Evolutionary conservation across 2,888 invertebrate genomes (phyloP).

Genomic region (Philereme vetulata): DNA sequence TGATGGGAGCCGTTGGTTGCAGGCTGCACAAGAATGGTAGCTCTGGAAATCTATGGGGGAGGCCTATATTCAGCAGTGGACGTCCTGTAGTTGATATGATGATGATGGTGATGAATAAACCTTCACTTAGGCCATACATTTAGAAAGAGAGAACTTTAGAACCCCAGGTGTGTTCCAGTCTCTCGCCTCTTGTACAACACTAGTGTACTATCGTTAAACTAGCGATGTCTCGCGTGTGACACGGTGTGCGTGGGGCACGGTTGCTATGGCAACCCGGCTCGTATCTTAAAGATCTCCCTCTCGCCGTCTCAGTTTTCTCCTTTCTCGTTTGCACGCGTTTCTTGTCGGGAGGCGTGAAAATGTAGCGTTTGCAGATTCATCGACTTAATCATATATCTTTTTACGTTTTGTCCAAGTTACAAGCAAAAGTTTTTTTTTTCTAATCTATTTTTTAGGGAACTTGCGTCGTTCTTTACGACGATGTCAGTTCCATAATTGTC

Average conservation of each 20-base stretch:
- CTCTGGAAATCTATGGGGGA: too few relatives aligned
- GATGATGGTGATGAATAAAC: too few relatives aligned
- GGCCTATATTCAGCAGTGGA: too few relatives aligned
- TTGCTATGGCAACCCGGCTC: slow-evolving; percentile 68
- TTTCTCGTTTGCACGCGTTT: slow-evolving; percentile 82
- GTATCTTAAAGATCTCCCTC: slow-evolving; percentile 83
- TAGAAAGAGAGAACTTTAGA: neutral
- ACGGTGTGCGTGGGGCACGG: slow-evolving; percentile 69
- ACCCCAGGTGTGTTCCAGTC: slow-evolving; percentile 4
- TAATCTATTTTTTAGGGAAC: too few relatives aligned
- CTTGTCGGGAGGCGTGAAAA: slow-evolving; percentile 78
- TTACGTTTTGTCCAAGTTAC: neutral
- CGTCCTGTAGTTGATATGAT: too few relatives aligned
- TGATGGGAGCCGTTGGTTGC: too few relatives aligned
- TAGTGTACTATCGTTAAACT: slow-evolving; percentile 61
- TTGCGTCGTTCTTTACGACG: too few relatives aligned
- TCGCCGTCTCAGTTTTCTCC: slow-evolving; percentile 81
- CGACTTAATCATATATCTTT: neutral
- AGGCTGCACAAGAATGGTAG: too few relatives aligned
- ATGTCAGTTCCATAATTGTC: too few relatives aligned
- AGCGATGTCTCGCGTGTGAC: slow-evolving; percentile 46
- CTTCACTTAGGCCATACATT: too few relatives aligned
- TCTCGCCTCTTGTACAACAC: slow-evolving; percentile 28
- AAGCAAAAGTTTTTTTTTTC: too few relatives aligned
- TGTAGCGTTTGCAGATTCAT: slow-evolving; percentile 62